Evolutionary conservation across 2,888 invertebrate genomes (phyloP).

Genomic region (Orthonychiurus folsomi): DNA sequence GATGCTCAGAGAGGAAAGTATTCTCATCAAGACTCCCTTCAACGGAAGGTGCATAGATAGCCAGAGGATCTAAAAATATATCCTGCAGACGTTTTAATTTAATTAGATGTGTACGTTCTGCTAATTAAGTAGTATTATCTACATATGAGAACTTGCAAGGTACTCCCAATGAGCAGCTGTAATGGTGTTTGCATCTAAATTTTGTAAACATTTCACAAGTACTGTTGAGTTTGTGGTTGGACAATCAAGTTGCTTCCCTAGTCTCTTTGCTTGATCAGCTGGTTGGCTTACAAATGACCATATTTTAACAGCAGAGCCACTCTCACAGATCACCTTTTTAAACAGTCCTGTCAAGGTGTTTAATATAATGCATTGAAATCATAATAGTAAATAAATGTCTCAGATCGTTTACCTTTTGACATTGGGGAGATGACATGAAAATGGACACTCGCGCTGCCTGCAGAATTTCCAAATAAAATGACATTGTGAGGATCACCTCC

Average conservation of each 20-base stretch:
- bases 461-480: conserved; percentile 7
- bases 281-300: conserved; percentile 30
- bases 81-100: too few species aligned
- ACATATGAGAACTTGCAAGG: background rate
- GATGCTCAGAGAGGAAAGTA: conserved; percentile 30
- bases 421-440: conserved; percentile 10
- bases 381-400: too few species aligned
- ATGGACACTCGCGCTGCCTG: conserved; percentile 4
- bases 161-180: conserved; percentile 20
- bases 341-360: conserved; percentile 22
- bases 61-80: conserved; percentile 28
- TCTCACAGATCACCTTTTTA: conserved; percentile 25
- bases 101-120: background rate
- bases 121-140: background rate
- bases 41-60: conserved; percentile 33
- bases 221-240: conserved; percentile 13
- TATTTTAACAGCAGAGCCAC: conserved; percentile 33
- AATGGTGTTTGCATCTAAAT: conserved; percentile 17
- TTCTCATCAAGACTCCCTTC: conserved; percentile 19
- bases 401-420: conserved; percentile 9
- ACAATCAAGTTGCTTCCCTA: conserved; percentile 25
- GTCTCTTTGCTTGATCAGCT: conserved; percentile 16
- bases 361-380: too few species aligned
- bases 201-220: conserved; percentile 26
- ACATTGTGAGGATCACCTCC: conserved; percentile 7